Base-by-base conservation (phyloP, 2,797 vertebrate species). In the Argya squamiceps region DNA sequence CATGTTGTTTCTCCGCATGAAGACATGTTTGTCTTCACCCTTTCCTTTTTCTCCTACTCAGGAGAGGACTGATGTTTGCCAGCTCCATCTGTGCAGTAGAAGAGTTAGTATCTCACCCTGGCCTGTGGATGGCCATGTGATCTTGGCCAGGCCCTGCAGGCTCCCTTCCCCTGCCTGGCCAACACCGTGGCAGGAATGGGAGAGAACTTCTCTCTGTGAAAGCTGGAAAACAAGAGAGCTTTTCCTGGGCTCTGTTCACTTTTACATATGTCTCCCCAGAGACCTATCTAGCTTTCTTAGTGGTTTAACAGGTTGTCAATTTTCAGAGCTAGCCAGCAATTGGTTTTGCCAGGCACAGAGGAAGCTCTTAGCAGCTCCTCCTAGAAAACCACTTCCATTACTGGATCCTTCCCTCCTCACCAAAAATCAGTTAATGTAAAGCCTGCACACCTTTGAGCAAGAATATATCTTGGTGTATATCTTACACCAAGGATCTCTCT, bases 121-220 rank as follows among this genome's bases (percentile, higher is more conserved):
- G 34, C 23, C 34, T 58, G 34, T 5, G 7, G 56, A 17, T 36
- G 23, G 23, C 34, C 10, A 6, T 58, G 56, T 36, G 34, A 58
- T 26, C 15, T 58, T 2, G 2, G 22, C 22, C 3, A 3, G 21
- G n/a, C 55, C 55, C 22, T 2, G 5, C 4, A 4, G 55, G 15
- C n/a, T 34, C n/a, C 22, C 15, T 15, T 34, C 56, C 34, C 34
- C 23, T 36, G 15, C n/a, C 34, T 4, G 9, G 53, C 53, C 53
- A 32, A 20, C 18, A 37, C 37, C 37, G 4, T 5, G 12, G 13
- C 32, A 34, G 21, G 13, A n/a, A 55, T 23, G 22, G 55, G n/a
- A 34, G n/a, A 58, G 23, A 56, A 34, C 7, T 26, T 17, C 23
- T 58, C 10, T 36, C 23, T 16, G 24, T 22, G 16, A 58, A 58